Evolutionary conservation across 2,797 vertebrate genomes (phyloP).

Genomic region (Enteromius fasciolatus): DNA sequence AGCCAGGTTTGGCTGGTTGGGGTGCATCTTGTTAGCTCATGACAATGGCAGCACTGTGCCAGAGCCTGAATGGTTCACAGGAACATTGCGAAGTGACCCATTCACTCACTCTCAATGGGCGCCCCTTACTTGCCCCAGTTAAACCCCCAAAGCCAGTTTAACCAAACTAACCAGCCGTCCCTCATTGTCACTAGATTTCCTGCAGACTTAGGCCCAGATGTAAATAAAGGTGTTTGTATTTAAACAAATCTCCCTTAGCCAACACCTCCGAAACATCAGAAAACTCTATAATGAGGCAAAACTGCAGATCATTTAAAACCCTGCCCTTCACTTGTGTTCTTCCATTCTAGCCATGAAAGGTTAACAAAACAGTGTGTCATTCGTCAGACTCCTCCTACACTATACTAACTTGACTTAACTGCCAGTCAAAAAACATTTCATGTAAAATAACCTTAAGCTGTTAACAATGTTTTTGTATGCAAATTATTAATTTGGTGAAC

Average conservation of each 20-base stretch:
- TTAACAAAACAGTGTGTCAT: background rate
- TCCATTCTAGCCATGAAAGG: background rate
- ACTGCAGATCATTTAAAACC: slow-evolving; percentile 1
- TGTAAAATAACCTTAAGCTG: background rate
- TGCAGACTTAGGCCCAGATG: slow-evolving; percentile 25
- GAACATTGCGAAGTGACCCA: slow-evolving; percentile 65
- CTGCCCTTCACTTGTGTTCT: background rate
- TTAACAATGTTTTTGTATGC: background rate
- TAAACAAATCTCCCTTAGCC: slow-evolving; percentile 51
- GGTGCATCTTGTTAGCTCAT: slow-evolving; percentile 68
- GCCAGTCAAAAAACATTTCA: background rate
- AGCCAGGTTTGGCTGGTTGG: slow-evolving; percentile 57
- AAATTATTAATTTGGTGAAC: background rate
- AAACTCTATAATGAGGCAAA: slow-evolving; percentile 31
- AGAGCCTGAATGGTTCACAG: slow-evolving; percentile 69
- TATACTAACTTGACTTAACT: background rate
- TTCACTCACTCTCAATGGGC: slow-evolving; percentile 67
- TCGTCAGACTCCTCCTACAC: background rate
- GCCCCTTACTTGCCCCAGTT: slow-evolving; percentile 62
- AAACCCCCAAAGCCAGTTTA: slow-evolving; percentile 18
- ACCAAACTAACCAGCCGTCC: slow-evolving; percentile 15
- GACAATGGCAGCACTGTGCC: slow-evolving; percentile 78
- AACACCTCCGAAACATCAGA: slow-evolving; percentile 13
- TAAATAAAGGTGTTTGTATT: slow-evolving; percentile 55
- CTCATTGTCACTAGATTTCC: background rate